A percentile compares a stretch with the other conserved stretches of the same genome.
Conservation (phyloP, 1,140 invertebrate genomes). For the Drosophila pachea region DNA sequence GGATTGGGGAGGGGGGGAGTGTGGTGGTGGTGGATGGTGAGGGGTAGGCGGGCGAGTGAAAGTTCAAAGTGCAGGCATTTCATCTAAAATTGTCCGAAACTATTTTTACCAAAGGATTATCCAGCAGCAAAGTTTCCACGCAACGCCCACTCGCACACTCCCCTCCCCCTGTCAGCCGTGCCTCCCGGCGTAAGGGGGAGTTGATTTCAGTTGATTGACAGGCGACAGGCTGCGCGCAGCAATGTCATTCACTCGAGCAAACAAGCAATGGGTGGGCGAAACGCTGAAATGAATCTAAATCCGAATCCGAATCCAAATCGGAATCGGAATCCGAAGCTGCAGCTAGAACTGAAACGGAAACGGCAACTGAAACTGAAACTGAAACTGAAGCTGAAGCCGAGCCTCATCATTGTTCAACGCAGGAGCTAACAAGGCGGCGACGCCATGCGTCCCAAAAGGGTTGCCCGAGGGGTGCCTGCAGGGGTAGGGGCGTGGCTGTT, state of each 20-base stretch:
- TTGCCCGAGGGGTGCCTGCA: not conserved
- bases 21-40: not conserved
- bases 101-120: slow-evolving; percentile 54
- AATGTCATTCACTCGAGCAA: slow-evolving; percentile 51
- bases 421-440: not conserved
- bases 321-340: not conserved
- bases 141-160: too few relatives aligned
- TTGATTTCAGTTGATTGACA: slow-evolving; percentile 54
- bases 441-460: too few relatives aligned
- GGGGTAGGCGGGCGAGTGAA: slow-evolving; percentile 18
- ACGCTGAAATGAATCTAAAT: slow-evolving; percentile 52
- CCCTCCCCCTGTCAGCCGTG: too few relatives aligned
- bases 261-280: slow-evolving; percentile 55
- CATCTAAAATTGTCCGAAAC: slow-evolving; percentile 43
- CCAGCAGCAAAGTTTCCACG: not conserved
- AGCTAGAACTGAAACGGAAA: too few relatives aligned
- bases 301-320: slow-evolving; percentile 16
- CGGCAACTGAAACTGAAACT: too few relatives aligned
- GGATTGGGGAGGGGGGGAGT: not conserved
- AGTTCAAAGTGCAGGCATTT: slow-evolving; percentile 43
- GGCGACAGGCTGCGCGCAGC: slow-evolving; percentile 39
- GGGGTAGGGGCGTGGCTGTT: not conserved
- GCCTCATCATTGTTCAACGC: not conserved
- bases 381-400: too few relatives aligned
- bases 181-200: not conserved